Base-by-base conservation (phyloP, 2,113 vertebrate species). In the Pampusana beccarii region DNA sequence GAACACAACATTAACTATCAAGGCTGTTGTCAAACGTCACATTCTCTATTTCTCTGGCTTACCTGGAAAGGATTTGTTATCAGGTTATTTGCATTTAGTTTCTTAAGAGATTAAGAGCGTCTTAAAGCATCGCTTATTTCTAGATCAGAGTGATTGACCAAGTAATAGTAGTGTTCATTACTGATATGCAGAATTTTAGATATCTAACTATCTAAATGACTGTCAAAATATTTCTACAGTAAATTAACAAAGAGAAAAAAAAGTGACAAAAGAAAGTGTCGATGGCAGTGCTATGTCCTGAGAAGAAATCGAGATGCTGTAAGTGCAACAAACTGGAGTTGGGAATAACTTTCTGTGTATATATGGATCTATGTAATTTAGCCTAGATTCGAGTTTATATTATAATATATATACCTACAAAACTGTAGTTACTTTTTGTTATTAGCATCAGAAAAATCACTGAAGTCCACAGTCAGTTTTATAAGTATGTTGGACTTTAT, bases 21-120 rank as follows among this genome's bases (percentile, higher is more conserved):
- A 81, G 28, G 53, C 8, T 58, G 74, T 25, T 80, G 9, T 56
- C 2, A 16, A 93, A 74, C 28, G 40, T 16, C 38, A 48, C 16
- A 64, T 91, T 66, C 81, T 88, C 34, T 83, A 57, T 92, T 86
- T 91, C 31, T 20, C 13, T 11, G 9, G 13, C 23, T 90, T 82
- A 61, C 71, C 71, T 85, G 72, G 88, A 93, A 82, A 53, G 42
- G 15, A 29, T 20, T 94, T 51, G 40, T 40, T 81, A 74, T 31
- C 42, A 54, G 80, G 82, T 56, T 19, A 90, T 94, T 96, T 96
- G 40, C 67, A 86, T 96, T 92, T 93, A 74, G 83, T 95, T 92
- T 94, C 93, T 80, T 89, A 54, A 48, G 84, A 95, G 82, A 79
- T 48, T 69, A 29, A 81, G 80, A 88, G 44, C 86, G 58, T 91